Conservation (phyloP, 2,113 vertebrate genomes). For the Campylomormyrus numenius region DNA sequence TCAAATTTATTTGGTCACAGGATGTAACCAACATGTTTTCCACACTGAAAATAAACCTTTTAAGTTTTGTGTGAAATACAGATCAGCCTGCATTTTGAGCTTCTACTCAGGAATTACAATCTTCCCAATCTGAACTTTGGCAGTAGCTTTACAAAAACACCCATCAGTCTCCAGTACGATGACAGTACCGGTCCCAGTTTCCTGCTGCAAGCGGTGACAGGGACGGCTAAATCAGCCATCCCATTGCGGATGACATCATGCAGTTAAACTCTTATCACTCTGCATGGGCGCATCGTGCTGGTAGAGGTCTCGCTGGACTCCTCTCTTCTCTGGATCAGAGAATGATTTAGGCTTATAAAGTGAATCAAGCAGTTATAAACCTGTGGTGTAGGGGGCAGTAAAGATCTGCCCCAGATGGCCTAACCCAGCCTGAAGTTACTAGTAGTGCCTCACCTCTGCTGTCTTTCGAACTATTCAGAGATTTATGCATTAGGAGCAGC, state of each 20-base stretch:
- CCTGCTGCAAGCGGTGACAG: not conserved
- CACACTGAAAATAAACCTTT: not conserved
- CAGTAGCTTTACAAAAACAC: not conserved
- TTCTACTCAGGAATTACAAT: not conserved
- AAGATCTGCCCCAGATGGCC: not conserved
- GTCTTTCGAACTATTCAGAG: not conserved
- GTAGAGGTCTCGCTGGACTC: not conserved
- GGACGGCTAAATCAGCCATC: not conserved
- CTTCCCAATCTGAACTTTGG: not conserved
- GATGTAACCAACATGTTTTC: not conserved
- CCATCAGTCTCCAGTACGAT: not conserved
- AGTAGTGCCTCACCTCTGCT: not conserved
- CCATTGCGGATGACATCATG: not conserved
- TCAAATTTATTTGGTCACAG: not conserved
- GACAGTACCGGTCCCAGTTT: not conserved
- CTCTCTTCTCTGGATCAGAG: not conserved
- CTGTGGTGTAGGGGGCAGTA: not conserved
- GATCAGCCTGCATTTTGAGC: not conserved
- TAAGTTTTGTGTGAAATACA: not conserved
- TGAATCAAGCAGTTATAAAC: not conserved
- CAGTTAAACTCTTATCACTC: not conserved
- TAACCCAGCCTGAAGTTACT: not conserved
- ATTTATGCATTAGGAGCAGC: conserved; percentile 17
- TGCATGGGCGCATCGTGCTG: not conserved
- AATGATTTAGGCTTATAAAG: not conserved